Evolutionary conservation across 2,797 vertebrate genomes (phyloP), one percentile per base, ranked within the genome.

Genomic region (Macrochelys suwanniensis): DNA sequence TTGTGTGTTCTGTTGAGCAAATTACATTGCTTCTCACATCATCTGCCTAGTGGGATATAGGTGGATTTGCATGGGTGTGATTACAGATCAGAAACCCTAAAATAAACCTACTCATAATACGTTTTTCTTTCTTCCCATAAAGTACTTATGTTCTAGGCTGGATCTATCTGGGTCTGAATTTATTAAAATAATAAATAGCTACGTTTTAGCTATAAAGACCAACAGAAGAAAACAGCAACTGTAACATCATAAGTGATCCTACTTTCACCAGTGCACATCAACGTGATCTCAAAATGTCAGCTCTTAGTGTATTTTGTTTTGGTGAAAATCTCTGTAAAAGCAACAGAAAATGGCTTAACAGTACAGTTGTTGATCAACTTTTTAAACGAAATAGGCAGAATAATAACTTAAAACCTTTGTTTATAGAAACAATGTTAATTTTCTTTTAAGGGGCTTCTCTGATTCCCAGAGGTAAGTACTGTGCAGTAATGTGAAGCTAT

Each of bases 41-140:
- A 17, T 16, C 25, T 56, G 4, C 4, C 0, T 84, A 79, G 53
- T 89, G 57, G 8, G 78, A 80, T 86, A 4, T 89, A n/a, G 82
- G 0, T 84, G 47, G 16, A n/a, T 87, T 85, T 87, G n/a, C 84
- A 28, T 59, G 56, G 28, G 78, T 31, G 13, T 77, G 83, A 89
- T 82, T 28, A 77, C 5, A 80, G 11, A 83, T 88, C 81, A 89
- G 11, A 71, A 81, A 56, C 68, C 26, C 87, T 94, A 37, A 96
- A 94, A 95, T 91, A 95, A 88, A 90, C 13, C 51, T 3, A 1
- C n/a, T 85, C 54, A 86, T 26, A 84, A 68, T 42, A 79, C 3
- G 33, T 93, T 95, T 96, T 82, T 31, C 89, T 84, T 85, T 61
- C 78, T 94, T 50, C 33, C 88, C 84, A 56, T 65, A 37, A 51